Conservation (phyloP, 2,888 invertebrate species). For the Hypomecis atomaria region DNA sequence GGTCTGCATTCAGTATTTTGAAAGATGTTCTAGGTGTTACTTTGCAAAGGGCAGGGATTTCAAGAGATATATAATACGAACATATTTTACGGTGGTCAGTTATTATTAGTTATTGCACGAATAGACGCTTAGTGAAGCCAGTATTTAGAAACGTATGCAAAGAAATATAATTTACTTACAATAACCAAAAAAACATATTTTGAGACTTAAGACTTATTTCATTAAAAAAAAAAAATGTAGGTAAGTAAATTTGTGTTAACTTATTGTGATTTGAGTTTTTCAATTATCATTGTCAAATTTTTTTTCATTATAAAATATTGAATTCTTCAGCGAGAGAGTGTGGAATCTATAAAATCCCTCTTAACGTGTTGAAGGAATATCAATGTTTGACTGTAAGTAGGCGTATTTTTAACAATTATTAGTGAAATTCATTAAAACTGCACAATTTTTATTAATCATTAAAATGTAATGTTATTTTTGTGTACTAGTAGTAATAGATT, state of each 20-base stretch:
- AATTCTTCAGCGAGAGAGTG: neutral
- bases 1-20: neutral
- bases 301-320: neutral
- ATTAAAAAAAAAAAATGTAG: no score
- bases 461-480: conserved; percentile 12
- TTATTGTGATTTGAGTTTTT: no score
- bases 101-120: no score
- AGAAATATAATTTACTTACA: no score
- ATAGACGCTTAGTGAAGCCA: no score
- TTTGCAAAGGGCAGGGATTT: no score
- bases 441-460: conserved; percentile 29
- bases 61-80: no score
- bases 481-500: conserved; percentile 41
- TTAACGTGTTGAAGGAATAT: neutral
- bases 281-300: neutral
- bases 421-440: conserved; percentile 23
- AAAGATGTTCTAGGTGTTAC: neutral
- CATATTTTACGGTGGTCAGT: no score
- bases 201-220: no score
- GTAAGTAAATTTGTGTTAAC: no score
- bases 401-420: neutral
- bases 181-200: no score
- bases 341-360: neutral
- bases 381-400: neutral
- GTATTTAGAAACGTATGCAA: no score